Evolutionary conservation across 2,113 vertebrate species (phyloP), one percentile per base, ranked within the genome.

Genomic region (Trogon surrucura): DNA sequence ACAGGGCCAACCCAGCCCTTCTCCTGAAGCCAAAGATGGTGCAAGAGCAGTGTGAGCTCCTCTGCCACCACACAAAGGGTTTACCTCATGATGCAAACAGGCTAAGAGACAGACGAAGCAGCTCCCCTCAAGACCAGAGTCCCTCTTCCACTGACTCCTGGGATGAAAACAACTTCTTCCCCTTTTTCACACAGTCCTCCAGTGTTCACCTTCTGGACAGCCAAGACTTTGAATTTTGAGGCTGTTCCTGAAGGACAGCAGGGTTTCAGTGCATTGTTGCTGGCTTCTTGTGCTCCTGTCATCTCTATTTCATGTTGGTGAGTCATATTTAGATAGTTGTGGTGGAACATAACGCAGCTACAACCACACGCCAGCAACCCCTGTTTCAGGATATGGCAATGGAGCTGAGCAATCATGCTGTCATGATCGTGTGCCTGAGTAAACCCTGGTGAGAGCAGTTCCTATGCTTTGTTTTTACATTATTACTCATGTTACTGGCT

Each of bases 391-490:
- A 29, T 22, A 80, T 0, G 1, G 54, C 14, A 41, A 15, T 2
- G 16, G n/a, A 88, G 41, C 57, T n/a, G 34, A 78, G 16, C 9
- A 7, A 58, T 16, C 4, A 1, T 29, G 19, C 51, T 84, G 47
- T 51, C 47, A 38, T 0, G 0, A 64, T 32, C 26, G 44, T 53
- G n/a, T 69, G 48, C 5, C 77, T 36, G 53, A 71, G 26, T 66
- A 94, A 77, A 82, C 26, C 5, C 60, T 44, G 54, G 13, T 34
- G 51, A 80, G 44, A 71, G 47, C 15, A 11, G 36, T n/a, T 67
- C 78, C 36, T 22, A 22, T 48, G 58, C 47, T 88, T 87, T 91
- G 61, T 54, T 88, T 94, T 88, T 25, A 50, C 34, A 87, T 91
- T 15, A 66, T 74, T 89, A 70, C 32, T 89, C 54, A 66, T 17